These are phyloP conservation scores for Brachypodius melanocephalos DNA, from an alignment of 2,113 vertebrate genomes.

Conservation along the genomic window DNA sequence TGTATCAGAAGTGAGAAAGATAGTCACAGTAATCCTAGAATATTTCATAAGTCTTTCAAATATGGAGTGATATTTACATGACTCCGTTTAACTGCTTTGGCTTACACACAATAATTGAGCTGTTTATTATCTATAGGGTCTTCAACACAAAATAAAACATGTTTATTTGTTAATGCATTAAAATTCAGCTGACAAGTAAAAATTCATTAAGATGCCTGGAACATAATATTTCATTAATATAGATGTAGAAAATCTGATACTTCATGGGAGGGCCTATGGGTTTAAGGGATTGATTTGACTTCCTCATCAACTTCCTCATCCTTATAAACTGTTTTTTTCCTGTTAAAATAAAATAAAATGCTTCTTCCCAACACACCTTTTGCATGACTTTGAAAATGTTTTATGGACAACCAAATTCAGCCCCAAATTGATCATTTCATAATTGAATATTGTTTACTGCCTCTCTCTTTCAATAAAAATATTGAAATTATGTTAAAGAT, in stretches of 20 bases:
- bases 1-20: not conserved
- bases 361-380: not conserved
- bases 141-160: not conserved
- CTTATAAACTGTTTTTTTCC: not conserved
- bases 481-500: not conserved
- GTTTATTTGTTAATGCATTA: not conserved
- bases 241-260: not conserved
- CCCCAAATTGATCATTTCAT: not conserved
- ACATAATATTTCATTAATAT: not conserved
- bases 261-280: not conserved
- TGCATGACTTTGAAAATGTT: not conserved
- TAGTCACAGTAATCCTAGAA: not conserved
- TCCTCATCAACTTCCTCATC: rapidly evolving
- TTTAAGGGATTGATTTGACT: rapidly evolving
- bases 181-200: not conserved
- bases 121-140: not conserved
- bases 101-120: not conserved
- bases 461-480: not conserved
- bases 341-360: not conserved
- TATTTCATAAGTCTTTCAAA: not conserved
- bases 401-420: not conserved
- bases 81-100: not conserved
- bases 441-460: not conserved
- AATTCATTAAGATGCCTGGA: not conserved
- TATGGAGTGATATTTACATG: not conserved